A percentile compares a stretch with the other conserved stretches of the same genome.
Evolutionary conservation across 2,888 invertebrate genomes (phyloP).

Genomic region (Nipponacmea schrenckii): DNA sequence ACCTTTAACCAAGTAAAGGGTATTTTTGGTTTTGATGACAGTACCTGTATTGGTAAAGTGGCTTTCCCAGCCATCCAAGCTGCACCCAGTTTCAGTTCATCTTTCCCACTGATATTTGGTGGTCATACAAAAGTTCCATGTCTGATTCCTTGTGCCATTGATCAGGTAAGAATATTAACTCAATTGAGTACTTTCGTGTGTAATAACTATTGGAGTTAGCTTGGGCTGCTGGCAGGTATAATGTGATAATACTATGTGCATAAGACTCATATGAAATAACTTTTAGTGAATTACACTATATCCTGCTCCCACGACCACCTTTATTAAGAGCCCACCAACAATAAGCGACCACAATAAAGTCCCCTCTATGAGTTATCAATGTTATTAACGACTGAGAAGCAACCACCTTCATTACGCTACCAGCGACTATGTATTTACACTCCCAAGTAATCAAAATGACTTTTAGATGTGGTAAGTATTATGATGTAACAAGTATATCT

Average conservation of each 20-base stretch:
- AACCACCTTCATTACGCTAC: no score
- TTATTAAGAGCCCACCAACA: no score
- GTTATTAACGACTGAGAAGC: no score
- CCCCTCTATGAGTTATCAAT: no score
- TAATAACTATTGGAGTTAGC: neutral
- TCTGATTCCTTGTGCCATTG: constrained; percentile 97
- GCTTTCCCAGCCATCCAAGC: constrained; percentile 97
- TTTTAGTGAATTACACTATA: no score
- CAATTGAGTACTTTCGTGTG: neutral
- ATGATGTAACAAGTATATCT: no score
- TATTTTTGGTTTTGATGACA: constrained; percentile 97
- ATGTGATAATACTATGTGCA: neutral
- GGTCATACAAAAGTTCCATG: constrained; percentile 80
- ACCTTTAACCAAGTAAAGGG: constrained; percentile 98
- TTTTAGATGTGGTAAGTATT: no score
- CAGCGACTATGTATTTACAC: no score
- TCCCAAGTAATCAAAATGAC: no score
- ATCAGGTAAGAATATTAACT: constrained; percentile 75
- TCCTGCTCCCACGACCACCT: no score
- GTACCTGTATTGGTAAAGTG: constrained; percentile 96
- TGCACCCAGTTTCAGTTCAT: constrained; percentile 81
- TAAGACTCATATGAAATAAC: neutral
- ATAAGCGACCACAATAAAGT: no score
- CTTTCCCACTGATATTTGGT: constrained; percentile 83
- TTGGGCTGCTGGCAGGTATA: neutral